Percentiles rank a stretch among this genome's conserved stretches.
Conservation (phyloP, 2,888 invertebrate genomes). For the Tridacna gigas region DNA sequence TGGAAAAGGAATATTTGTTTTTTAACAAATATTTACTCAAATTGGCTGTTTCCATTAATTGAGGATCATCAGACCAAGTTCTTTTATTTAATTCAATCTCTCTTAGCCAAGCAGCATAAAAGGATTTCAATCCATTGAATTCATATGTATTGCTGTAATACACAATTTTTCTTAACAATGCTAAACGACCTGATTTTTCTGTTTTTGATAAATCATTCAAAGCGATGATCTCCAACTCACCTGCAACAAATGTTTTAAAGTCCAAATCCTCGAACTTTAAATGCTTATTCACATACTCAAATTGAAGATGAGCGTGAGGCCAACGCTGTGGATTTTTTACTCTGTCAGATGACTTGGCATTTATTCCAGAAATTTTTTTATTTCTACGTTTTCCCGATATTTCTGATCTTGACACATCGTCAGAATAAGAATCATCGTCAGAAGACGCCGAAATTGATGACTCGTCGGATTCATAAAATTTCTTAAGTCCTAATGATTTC, state of each 20-base stretch:
- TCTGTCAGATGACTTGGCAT: neutral
- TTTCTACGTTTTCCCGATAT: neutral
- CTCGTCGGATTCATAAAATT: neutral
- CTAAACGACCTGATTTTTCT: neutral
- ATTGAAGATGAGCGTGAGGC: no score
- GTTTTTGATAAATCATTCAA: neutral
- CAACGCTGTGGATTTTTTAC: neutral
- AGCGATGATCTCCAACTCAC: slow-evolving; percentile 6
- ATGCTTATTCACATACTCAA: slow-evolving; percentile 16
- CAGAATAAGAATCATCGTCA: neutral
- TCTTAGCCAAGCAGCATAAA: slow-evolving; percentile 9
- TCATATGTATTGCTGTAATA: slow-evolving; percentile 8
- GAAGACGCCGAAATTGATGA: neutral
- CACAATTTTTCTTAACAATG: slow-evolving; percentile 1
- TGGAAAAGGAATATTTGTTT: neutral
- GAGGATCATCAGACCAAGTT: neutral
- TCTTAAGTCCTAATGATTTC: neutral
- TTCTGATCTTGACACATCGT: neutral
- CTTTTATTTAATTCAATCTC: slow-evolving; percentile 4
- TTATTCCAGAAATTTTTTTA: neutral
- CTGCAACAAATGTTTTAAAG: neutral
- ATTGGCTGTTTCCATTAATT: neutral
- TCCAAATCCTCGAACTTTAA: no score
- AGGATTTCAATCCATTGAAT: slow-evolving; percentile 12
- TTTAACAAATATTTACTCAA: neutral